Base-by-base conservation (phyloP, 2,113 vertebrate species). In the Piaya cayana region DNA sequence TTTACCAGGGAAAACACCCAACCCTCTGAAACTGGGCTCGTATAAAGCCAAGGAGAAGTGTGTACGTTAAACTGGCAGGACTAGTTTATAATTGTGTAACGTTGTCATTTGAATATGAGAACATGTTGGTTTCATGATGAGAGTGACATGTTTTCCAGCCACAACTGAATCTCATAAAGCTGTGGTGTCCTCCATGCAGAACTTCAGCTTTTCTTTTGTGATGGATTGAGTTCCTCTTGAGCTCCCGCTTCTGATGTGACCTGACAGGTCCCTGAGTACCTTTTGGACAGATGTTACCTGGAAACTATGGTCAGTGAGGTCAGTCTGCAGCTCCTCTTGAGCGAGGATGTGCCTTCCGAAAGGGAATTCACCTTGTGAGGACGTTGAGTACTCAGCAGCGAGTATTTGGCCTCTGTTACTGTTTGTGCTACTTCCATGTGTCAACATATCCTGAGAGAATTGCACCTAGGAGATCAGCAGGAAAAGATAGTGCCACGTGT, bases 301-400 rank as follows among this genome's bases (percentile, higher is more conserved):
- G 47, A n/a, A 29, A 3, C 17, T 3, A 0, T 32, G 52, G 43
- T 8, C 74, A 30, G 25, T 12, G 21, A 65, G 39, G n/a, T 16
- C 36, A 9, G n/a, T 16, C 8, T 68, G 68, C 6, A 13, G 3
- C 55, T 75, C 1, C 1, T 11, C 20, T 6, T 0, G 0, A 1
- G 68, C 43, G 25, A 39, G 39, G 36, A 15, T 1, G 14, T 15
- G 60, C 9, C 9, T 39, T 39, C 39, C 39, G 9, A 39, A 5
- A 13, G 14, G n/a, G 21, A 7, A 23, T 55, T 26, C 23, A 2
- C 39, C 39, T 53, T 22, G 49, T 13, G 14, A 8, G 81, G 20
- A 26, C 5, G 1, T 3, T 0, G 7, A 10, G 18, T 36, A 34
- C 53, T 50, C 53, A 29, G 53, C 42, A 59, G 63, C 47, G 34